Percentiles rank a stretch among this genome's conserved stretches.
Evolutionary conservation across 2,888 invertebrate genomes (phyloP).

Genomic region (Lepidochrysops patricia): DNA sequence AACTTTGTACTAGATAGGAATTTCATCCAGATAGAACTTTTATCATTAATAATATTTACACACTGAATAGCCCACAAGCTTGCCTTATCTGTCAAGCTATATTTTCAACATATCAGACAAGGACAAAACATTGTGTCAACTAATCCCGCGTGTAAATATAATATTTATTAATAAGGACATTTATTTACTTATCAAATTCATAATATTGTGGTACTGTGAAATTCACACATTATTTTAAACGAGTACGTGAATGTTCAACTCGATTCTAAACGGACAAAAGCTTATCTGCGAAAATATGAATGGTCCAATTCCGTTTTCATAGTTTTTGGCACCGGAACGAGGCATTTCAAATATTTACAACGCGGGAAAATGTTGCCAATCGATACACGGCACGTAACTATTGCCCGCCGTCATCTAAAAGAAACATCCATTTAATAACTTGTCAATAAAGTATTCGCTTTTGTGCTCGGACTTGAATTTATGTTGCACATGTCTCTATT

Average conservation of each 20-base stretch:
- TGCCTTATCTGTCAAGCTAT: no score
- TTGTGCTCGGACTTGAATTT: slow-evolving; percentile 1
- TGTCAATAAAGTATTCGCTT: not conserved
- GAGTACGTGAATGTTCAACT: not conserved
- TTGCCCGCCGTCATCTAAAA: not conserved
- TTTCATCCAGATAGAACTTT: no score
- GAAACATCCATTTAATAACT: slow-evolving; percentile 5
- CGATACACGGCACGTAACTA: slow-evolving; percentile 4
- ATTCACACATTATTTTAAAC: not conserved
- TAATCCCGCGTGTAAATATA: no score
- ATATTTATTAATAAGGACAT: no score
- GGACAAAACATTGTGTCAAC: no score
- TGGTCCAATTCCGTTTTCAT: slow-evolving; percentile 13
- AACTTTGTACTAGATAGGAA: no score
- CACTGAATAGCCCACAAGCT: no score
- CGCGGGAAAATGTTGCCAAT: slow-evolving; percentile 15
- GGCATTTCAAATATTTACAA: slow-evolving; percentile 13
- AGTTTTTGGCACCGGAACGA: slow-evolving; percentile 15
- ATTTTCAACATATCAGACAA: no score
- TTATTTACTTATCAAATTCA: no score
- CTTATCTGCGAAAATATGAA: slow-evolving; percentile 11
- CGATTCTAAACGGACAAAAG: slow-evolving; percentile 10
- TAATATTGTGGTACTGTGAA: not conserved
- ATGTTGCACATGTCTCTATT: slow-evolving; percentile 2
- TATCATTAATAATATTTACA: no score